phyloP scores from a whole-genome alignment of 2,888 invertebrate genomes.

The Macaria liturata region DNA sequence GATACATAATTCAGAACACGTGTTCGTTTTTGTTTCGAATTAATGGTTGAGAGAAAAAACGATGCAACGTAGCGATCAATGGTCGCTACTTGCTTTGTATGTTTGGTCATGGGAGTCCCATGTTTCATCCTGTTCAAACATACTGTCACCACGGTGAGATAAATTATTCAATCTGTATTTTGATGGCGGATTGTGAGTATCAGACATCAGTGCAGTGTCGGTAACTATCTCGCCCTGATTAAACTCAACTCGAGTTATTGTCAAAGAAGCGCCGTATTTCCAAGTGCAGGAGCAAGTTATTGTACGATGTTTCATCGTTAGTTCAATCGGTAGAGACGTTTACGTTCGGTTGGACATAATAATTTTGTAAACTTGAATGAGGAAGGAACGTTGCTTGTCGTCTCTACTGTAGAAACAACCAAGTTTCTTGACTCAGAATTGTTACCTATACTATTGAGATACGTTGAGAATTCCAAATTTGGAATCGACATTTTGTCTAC shows the following conservation, averaged over 20 bases:
- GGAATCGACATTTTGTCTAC: too few relatives aligned
- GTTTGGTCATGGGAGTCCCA: constrained; percentile 62
- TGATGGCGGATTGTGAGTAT: constrained; percentile 34
- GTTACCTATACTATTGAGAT: too few relatives aligned
- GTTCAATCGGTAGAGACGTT: constrained; percentile 47
- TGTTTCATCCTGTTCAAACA: constrained; percentile 40
- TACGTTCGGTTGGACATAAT: constrained; percentile 34
- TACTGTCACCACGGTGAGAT: constrained; percentile 45
- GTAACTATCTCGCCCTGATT: constrained; percentile 16
- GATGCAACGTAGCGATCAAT: constrained; percentile 63
- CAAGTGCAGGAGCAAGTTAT: constrained; percentile 48
- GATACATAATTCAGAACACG: constrained; percentile 46
- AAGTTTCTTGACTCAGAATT: too few relatives aligned
- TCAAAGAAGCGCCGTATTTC: constrained; percentile 36
- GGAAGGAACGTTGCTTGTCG: constrained; percentile 10
- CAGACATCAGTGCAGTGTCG: constrained; percentile 14
- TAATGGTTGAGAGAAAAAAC: constrained; percentile 68
- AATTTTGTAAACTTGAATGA: constrained; percentile 24
- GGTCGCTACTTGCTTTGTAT: constrained; percentile 66
- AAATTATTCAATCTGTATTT: constrained; percentile 48
- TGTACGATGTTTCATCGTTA: constrained; percentile 57
- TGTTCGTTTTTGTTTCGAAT: constrained; percentile 70
- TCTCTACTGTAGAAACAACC: not conserved
- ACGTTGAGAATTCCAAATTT: too few relatives aligned
- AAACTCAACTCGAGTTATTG: constrained; percentile 36